Evolutionary conservation across 1,140 invertebrate genomes (phyloP).

Genomic region (Calephelis virginiensis): DNA sequence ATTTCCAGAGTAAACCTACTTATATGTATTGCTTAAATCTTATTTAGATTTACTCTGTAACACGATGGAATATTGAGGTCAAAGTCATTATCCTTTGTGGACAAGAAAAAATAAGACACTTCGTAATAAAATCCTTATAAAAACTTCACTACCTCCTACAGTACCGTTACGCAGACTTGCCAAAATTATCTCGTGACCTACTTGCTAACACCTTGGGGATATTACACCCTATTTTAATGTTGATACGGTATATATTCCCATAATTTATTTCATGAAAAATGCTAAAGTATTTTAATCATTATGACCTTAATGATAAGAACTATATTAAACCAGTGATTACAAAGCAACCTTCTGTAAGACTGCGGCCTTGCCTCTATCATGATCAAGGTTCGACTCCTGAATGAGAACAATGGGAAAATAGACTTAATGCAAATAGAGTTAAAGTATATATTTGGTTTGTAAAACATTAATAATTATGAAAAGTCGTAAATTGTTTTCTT

Average conservation of each 20-base stretch:
- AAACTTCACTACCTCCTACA: constrained; percentile 9
- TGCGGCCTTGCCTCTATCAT: constrained; percentile 56
- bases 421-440: too few relatives aligned
- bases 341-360: constrained; percentile 53
- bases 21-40: too few relatives aligned
- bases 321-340: constrained; percentile 13
- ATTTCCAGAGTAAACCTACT: too few relatives aligned
- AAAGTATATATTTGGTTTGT: too few relatives aligned
- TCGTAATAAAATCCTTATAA: constrained; percentile 12
- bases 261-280: background rate
- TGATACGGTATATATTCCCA: background rate
- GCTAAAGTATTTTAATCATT: constrained; percentile 18
- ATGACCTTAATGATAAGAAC: constrained; percentile 8
- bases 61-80: background rate
- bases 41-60: too few relatives aligned
- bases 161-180: constrained; percentile 10
- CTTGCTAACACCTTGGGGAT: background rate
- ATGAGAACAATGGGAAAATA: background rate
- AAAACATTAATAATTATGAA: too few relatives aligned
- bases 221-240: background rate
- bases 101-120: background rate
- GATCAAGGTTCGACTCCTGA: constrained; percentile 55
- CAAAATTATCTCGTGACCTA: constrained; percentile 16
- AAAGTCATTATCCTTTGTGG: background rate
- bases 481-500: too few relatives aligned